Conservation (phyloP, 1,140 invertebrate species). For the Drosophila sproati region DNA sequence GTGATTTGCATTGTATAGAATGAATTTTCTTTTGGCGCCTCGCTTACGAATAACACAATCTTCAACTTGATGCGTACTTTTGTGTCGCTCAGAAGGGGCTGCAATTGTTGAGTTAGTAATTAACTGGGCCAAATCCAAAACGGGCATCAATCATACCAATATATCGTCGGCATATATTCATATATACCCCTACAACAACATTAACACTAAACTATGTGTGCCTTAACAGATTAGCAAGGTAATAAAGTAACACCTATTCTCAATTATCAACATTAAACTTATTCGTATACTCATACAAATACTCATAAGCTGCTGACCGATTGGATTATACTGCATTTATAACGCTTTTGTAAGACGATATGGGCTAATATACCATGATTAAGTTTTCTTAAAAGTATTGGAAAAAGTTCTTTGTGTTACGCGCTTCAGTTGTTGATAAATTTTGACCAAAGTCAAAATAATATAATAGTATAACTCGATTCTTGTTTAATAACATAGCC, state of each 20-base stretch:
- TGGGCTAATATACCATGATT: too few relatives aligned
- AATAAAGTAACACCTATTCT: too few relatives aligned
- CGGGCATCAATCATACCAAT: neutral
- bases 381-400: too few relatives aligned
- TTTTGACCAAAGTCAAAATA: neutral
- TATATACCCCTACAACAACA: too few relatives aligned
- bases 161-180: neutral
- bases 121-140: constrained; percentile 1
- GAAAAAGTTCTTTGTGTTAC: too few relatives aligned
- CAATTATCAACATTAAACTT: too few relatives aligned
- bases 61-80: constrained; percentile 51
- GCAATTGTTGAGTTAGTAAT: constrained; percentile 40
- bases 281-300: too few relatives aligned
- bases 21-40: constrained; percentile 2
- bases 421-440: neutral
- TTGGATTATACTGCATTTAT: too few relatives aligned
- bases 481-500: neutral
- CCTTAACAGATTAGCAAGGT: too few relatives aligned
- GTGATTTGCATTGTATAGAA: constrained; percentile 5
- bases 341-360: too few relatives aligned
- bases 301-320: too few relatives aligned
- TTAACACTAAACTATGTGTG: too few relatives aligned
- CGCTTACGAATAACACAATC: constrained; percentile 25
- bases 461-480: neutral
- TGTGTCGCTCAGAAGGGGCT: constrained; percentile 31